Evolutionary conservation across 2,113 vertebrate species (phyloP).

Genomic region (Astatotilapia flaviijosephi): DNA sequence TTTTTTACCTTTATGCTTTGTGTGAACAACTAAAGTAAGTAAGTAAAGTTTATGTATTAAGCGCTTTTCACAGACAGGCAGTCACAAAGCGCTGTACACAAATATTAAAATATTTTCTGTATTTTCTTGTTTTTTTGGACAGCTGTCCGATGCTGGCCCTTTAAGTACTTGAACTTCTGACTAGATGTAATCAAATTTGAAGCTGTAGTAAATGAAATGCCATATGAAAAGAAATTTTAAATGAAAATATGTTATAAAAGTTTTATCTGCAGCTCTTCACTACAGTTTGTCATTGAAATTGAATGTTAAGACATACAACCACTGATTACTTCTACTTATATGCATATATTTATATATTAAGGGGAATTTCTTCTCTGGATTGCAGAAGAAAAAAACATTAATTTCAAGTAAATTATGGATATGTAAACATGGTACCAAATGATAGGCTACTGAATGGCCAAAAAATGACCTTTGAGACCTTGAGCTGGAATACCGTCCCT

Average conservation of each 20-base stretch:
- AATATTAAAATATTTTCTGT: not conserved
- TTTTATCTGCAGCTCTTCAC: not conserved
- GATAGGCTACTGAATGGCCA: not conserved
- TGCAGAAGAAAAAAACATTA: not conserved
- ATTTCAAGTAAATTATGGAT: not conserved
- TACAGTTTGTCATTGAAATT: not conserved
- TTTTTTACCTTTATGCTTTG: too few relatives aligned
- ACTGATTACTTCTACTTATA: not conserved
- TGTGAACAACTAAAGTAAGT: too few relatives aligned
- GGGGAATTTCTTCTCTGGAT: not conserved
- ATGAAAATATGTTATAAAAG: not conserved
- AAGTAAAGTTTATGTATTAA: too few relatives aligned
- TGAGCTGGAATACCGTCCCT: not conserved
- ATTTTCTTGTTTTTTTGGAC: not conserved
- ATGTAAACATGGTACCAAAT: not conserved
- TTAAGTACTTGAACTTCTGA: not conserved
- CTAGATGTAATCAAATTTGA: not conserved
- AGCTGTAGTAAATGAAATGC: not conserved
- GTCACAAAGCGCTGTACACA: too few relatives aligned
- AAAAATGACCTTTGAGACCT: not conserved
- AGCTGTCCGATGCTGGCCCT: slow-evolving; percentile 4
- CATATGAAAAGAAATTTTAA: not conserved
- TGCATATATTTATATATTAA: not conserved
- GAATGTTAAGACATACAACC: not conserved
- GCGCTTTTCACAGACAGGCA: too few relatives aligned